These are phyloP conservation scores for Cyprinella venusta DNA, from an alignment of 2,797 vertebrate genomes.

Conservation along the genomic window DNA sequence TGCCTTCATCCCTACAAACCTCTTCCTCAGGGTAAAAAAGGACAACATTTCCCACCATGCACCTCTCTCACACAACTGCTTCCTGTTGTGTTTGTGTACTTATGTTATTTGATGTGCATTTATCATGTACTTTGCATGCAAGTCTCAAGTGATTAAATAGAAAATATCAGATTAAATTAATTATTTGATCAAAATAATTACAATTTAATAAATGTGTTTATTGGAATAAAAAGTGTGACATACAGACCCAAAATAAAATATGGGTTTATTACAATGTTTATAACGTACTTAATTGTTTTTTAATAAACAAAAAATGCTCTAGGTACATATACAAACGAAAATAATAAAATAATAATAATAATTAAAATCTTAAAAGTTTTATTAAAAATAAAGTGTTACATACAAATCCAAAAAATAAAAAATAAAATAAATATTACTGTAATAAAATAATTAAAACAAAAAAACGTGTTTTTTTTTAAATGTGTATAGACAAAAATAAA, in stretches of 20 bases:
- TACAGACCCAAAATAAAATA: neutral
- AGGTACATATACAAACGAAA: too few species aligned
- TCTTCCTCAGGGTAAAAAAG: conserved; percentile 75
- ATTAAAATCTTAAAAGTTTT: neutral
- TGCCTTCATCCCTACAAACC: conserved; percentile 73
- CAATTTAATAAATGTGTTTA: neutral
- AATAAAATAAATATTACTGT: neutral
- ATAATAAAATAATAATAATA: too few species aligned
- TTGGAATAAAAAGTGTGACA: neutral
- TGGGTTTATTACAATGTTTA: neutral
- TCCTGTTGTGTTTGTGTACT: conserved; percentile 33
- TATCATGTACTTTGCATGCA: neutral
- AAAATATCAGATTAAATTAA: neutral
- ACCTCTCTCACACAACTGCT: neutral
- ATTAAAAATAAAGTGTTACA: neutral
- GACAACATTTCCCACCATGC: conserved; percentile 34
- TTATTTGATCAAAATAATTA: neutral
- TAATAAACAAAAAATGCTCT: too few species aligned
- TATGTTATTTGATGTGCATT: conserved; percentile 1
- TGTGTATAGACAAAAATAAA: neutral
- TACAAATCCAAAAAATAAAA: too few species aligned
- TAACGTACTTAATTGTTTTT: neutral
- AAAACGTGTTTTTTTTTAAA: neutral
- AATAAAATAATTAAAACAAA: neutral
- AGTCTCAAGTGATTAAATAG: neutral